Percentiles rank a stretch among this genome's conserved stretches.
Conservation (phyloP, 2,888 invertebrate genomes). For the Folsomia manolachei region DNA sequence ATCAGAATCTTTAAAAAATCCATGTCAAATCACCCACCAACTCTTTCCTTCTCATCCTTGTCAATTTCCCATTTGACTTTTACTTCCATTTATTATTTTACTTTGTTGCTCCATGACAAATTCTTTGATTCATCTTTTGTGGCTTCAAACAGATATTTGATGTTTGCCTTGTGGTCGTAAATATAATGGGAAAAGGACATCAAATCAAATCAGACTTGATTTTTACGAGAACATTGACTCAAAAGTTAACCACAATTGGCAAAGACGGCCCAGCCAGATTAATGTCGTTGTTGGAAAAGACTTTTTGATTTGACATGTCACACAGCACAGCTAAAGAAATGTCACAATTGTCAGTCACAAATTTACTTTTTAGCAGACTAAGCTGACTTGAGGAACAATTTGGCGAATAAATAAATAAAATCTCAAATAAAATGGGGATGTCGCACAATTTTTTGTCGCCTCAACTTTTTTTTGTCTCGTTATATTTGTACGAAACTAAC, state of each 20-base stretch:
- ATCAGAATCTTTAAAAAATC: background rate
- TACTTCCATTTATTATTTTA: background rate
- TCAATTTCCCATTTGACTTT: no score
- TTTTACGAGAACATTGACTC: background rate
- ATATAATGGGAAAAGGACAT: no score
- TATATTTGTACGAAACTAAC: no score
- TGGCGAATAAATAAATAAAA: constrained; percentile 1
- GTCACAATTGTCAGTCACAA: no score
- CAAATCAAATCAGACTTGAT: background rate
- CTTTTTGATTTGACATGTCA: constrained; percentile 3
- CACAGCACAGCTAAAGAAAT: background rate
- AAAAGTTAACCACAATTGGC: no score
- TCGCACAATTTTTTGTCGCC: background rate
- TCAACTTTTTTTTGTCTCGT: background rate
- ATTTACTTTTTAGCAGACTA: no score
- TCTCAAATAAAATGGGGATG: background rate
- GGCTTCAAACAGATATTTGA: no score
- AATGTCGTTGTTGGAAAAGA: background rate
- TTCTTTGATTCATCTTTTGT: background rate
- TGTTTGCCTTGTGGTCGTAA: no score
- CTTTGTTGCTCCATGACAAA: background rate
- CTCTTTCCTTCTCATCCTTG: background rate
- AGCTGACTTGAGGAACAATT: background rate
- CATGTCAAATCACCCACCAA: no score
- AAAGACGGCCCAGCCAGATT: no score